Evolutionary conservation across 2,113 vertebrate genomes (phyloP), one percentile per base, ranked within the genome.

Genomic region (Chloropsis hardwickii): DNA sequence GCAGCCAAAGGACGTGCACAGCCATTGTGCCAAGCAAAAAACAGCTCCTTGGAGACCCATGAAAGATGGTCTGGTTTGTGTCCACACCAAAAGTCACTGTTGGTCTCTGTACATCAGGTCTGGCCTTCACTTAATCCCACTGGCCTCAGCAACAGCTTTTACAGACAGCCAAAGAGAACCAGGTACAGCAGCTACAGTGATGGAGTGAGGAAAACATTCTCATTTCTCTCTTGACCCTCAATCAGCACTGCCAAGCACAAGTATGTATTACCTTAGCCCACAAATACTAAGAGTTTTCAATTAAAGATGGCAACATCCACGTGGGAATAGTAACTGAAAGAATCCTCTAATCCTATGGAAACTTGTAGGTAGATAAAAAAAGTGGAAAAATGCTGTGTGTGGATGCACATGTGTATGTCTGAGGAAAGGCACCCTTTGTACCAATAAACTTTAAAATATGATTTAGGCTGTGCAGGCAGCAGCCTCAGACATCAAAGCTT

Each of bases 401-500:
- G 83, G 35, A 61, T 81, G 60, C 70, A 42, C 45, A 57, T 35
- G 62, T 50, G 51, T 39, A n/a, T 65, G 87, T 51, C 67, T 83
- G 51, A 95, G 92, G 74, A 95, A 96, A 44, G 48, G 78, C 71
- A 73, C 48, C 64, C 83, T 88, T 94, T 8, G 0, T 92, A 89
- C 88, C 57, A 85, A 96, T 91, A 95, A 95, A 97, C 74, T 95
- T 96, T 88, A 86, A 97, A 97, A 96, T 93, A 94, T 94, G 90
- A 97, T 97, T 97, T 97, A 92, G 12, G 27, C 83, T 90, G 90
- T 88, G 86, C 84, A 90, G 95, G 90, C 91, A 88, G 95, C 91
- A 94, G 95, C 73, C 86, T 96, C 61, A 93, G 81, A 97, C 97
- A 97, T 97, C 97, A 97, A 97, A 97, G 97, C 95, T 88, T 95